phyloP scores from a whole-genome alignment of 2,797 vertebrate species.

The Antrozous pallidus region DNA sequence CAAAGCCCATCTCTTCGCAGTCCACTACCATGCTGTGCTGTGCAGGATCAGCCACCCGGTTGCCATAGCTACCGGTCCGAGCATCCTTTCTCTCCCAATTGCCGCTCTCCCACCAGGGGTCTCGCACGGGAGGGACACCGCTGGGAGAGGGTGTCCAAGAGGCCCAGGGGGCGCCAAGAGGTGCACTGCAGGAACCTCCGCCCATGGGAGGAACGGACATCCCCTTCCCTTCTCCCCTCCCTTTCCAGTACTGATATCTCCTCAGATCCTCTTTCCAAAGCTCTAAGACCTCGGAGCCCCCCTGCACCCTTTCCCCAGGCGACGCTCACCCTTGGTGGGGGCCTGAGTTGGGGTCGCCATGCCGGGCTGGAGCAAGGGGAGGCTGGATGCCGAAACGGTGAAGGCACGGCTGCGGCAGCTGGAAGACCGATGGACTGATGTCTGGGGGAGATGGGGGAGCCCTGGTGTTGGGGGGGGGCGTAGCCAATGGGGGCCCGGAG shows the following conservation, averaged over 20 bases:
- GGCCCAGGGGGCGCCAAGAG: background rate
- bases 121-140: background rate
- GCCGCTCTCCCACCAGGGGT: constrained; percentile 47
- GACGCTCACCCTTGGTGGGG: constrained; percentile 67
- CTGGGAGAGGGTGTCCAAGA: background rate
- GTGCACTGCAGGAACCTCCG: background rate
- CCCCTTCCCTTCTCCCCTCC: background rate
- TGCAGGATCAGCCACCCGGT: constrained; percentile 65
- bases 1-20: background rate
- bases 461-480: constrained; percentile 61
- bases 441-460: constrained; percentile 54
- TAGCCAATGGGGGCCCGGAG: constrained; percentile 76
- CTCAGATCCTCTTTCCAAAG: background rate
- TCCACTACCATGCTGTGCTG: background rate
- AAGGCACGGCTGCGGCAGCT: constrained; percentile 70
- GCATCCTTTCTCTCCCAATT: constrained; percentile 61
- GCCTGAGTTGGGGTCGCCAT: constrained; percentile 73
- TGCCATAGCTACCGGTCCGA: constrained; percentile 71
- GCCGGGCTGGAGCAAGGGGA: constrained; percentile 59
- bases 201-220: background rate
- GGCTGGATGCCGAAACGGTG: constrained; percentile 45
- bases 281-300: background rate
- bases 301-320: background rate
- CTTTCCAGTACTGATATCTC: background rate
- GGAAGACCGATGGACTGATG: constrained; percentile 61